These are phyloP conservation scores for Limanda limanda DNA, from an alignment of 2,113 vertebrate genomes.

Conservation along the genomic window DNA sequence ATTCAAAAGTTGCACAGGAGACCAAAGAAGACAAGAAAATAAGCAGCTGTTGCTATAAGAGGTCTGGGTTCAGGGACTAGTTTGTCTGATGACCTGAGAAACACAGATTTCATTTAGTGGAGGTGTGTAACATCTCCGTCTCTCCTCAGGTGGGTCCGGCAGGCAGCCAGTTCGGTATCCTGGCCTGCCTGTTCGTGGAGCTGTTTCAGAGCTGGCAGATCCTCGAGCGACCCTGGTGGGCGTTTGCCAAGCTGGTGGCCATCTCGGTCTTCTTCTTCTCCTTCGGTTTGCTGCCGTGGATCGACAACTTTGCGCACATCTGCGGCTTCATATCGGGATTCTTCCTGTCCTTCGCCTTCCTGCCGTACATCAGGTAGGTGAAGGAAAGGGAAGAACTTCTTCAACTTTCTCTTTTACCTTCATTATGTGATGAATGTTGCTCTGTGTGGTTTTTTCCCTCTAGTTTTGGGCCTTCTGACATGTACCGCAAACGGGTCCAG, in stretches of 20 bases:
- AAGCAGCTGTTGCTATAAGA: too few species aligned
- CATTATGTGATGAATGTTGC: background rate
- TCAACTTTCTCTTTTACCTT: background rate
- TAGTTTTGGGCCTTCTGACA: slow-evolving; percentile 90
- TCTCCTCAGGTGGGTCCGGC: slow-evolving; percentile 93
- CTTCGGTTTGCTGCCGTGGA: slow-evolving; percentile 97
- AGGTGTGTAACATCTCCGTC: background rate
- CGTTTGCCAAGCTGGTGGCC: slow-evolving; percentile 92
- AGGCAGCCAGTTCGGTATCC: slow-evolving; percentile 97
- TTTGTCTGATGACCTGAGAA: too few species aligned
- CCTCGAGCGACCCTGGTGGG: slow-evolving; percentile 94
- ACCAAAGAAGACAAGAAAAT: too few species aligned
- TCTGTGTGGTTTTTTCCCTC: background rate
- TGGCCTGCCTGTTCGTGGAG: slow-evolving; percentile 98
- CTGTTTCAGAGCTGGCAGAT: slow-evolving; percentile 99
- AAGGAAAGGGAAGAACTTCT: background rate
- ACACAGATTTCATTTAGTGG: background rate
- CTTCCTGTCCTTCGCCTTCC: slow-evolving; percentile 97
- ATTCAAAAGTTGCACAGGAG: too few species aligned
- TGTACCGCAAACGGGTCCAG: slow-evolving; percentile 94
- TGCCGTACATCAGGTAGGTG: slow-evolving; percentile 93
- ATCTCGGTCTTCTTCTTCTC: slow-evolving; percentile 95
- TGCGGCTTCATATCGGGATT: slow-evolving; percentile 94
- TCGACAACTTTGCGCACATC: slow-evolving; percentile 98
- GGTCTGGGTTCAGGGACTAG: too few species aligned